Percentiles rank a stretch among this genome's conserved stretches.
Evolutionary conservation across 2,888 invertebrate genomes (phyloP).

Genomic region (Epiblema foenella): DNA sequence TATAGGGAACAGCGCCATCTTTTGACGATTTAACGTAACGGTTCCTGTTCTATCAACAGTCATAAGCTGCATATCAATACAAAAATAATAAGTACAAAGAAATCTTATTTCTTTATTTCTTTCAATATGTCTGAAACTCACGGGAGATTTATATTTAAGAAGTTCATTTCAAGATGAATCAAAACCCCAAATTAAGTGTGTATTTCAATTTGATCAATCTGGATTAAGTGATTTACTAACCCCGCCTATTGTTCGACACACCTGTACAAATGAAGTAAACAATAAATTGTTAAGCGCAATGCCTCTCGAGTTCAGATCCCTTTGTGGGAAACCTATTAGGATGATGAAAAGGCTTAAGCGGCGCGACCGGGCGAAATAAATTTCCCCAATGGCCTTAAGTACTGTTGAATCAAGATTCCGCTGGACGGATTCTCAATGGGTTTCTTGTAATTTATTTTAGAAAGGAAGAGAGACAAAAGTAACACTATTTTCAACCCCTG

Average conservation of each 20-base stretch:
- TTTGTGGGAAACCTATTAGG: constrained; percentile 48
- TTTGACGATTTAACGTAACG: no score
- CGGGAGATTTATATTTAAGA: no score
- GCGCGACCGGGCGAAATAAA: constrained; percentile 45
- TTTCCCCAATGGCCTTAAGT: constrained; percentile 47
- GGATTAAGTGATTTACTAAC: background rate
- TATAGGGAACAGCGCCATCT: no score
- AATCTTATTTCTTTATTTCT: no score
- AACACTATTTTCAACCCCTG: background rate
- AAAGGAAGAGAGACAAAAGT: background rate
- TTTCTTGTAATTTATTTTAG: background rate
- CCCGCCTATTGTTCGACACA: constrained; percentile 28
- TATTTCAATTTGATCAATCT: no score
- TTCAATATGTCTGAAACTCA: no score
- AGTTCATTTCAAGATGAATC: no score
- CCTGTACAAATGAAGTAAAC: constrained; percentile 39
- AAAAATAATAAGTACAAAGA: no score
- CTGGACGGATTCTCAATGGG: background rate
- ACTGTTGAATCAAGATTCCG: constrained; percentile 36
- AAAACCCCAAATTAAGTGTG: no score
- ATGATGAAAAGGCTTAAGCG: constrained; percentile 48
- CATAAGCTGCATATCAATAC: no score
- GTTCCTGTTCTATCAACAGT: no score
- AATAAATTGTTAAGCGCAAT: constrained; percentile 43
- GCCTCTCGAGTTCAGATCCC: constrained; percentile 35